phyloP scores from a whole-genome alignment of 64 coral and sea anemone species.

The Actinia equina region DNA sequence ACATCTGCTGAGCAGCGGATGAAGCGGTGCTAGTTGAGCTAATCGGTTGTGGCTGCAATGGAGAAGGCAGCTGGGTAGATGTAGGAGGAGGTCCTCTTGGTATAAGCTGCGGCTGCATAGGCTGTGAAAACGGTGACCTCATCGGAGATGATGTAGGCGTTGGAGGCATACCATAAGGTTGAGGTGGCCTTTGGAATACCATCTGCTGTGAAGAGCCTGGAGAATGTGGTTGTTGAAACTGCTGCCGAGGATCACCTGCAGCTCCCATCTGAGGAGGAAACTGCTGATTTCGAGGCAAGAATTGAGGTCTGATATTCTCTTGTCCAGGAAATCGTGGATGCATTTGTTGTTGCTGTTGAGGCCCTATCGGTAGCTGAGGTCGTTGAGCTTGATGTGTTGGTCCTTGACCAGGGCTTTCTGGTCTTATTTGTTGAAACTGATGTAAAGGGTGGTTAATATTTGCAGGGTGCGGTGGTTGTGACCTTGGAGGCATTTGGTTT shows the following conservation, averaged over 20 bases:
- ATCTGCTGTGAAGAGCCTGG: not conserved
- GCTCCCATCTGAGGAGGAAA: not conserved
- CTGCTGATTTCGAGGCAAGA: not conserved
- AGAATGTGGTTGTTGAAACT: not conserved
- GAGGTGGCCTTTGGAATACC: conserved; percentile 8
- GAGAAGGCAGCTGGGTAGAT: not conserved
- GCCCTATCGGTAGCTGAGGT: conserved; percentile 4
- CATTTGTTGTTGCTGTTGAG: conserved; percentile 31
- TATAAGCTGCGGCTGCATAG: not conserved
- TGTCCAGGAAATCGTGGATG: conserved; percentile 4
- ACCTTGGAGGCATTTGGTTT: not conserved
- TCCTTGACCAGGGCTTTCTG: not conserved
- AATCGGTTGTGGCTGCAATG: conserved; percentile 15
- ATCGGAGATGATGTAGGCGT: not conserved
- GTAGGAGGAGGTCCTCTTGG: not conserved
- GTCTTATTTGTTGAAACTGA: conserved; percentile 25
- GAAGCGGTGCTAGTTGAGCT: not conserved
- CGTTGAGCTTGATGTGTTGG: conserved; percentile 5
- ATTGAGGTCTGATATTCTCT: conserved; percentile 1
- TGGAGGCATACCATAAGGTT: not conserved
- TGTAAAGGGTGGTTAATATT: not conserved
- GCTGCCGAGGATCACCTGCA: not conserved
- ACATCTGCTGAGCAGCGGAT: conserved; percentile 26
- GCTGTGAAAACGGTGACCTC: conserved; percentile 24
- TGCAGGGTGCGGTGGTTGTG: not conserved